A percentile compares a stretch with the other conserved stretches of the same genome.
Evolutionary conservation across 1,140 invertebrate genomes (phyloP).

Genomic region (Caenorhabditis brenneri): DNA sequence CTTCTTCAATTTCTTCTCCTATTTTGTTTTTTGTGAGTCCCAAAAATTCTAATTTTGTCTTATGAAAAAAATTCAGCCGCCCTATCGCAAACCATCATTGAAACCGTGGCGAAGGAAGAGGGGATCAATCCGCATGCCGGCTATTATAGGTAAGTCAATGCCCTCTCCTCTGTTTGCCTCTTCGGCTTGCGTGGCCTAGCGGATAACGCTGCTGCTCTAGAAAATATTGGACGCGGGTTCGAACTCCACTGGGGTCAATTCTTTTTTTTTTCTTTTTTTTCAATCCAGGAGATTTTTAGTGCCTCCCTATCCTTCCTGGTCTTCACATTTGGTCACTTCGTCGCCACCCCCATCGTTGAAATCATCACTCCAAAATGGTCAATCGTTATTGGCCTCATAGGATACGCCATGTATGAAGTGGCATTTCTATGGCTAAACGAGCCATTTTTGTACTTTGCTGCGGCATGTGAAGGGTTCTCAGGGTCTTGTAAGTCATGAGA

Average conservation of each 20-base stretch:
- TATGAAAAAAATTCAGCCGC: too few relatives aligned
- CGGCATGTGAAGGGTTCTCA: slow-evolving; percentile 12
- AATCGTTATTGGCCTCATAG: neutral
- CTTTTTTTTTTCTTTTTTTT: too few relatives aligned
- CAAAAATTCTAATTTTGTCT: too few relatives aligned
- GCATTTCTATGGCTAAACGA: slow-evolving; percentile 24
- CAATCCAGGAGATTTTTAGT: too few relatives aligned
- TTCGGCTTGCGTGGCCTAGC: too few relatives aligned
- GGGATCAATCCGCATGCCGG: neutral
- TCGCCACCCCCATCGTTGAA: slow-evolving; percentile 3
- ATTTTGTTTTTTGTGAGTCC: slow-evolving; percentile 16
- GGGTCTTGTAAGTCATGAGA: neutral
- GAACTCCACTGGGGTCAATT: too few relatives aligned
- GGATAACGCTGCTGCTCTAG: too few relatives aligned
- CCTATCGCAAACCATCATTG: slow-evolving; percentile 2
- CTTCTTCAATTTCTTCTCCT: slow-evolving; percentile 30
- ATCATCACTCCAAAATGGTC: slow-evolving; percentile 28
- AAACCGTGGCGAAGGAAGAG: neutral
- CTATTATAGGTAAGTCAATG: too few relatives aligned
- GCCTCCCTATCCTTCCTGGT: neutral
- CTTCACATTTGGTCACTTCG: slow-evolving; percentile 12
- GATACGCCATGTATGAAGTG: slow-evolving; percentile 6
- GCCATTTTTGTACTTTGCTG: neutral
- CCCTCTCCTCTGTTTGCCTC: too few relatives aligned
- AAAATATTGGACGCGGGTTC: too few relatives aligned